Conservation (phyloP, 2,113 vertebrate genomes). For the Asarcornis scutulata region DNA sequence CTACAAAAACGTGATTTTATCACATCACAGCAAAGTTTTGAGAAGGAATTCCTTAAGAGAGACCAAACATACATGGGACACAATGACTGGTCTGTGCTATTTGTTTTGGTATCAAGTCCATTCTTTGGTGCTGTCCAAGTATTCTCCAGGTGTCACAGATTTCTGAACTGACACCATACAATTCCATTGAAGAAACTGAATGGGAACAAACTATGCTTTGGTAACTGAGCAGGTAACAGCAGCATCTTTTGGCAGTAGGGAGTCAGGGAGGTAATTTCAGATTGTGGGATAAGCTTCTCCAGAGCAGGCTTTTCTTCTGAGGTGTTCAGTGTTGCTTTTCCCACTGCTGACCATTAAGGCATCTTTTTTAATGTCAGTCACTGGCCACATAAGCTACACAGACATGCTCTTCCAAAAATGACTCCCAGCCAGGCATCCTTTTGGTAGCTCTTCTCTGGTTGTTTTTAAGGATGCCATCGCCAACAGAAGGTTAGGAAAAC, state of each 20-base stretch:
- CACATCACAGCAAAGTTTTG: neutral
- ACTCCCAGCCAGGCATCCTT: neutral
- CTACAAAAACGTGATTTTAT: neutral
- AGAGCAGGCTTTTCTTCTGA: neutral
- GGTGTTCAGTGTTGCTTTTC: no score
- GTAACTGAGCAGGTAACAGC: neutral
- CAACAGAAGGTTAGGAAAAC: neutral
- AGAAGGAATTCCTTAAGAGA: neutral
- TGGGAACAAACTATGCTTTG: neutral
- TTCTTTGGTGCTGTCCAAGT: neutral
- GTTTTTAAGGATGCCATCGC: neutral
- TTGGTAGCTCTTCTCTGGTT: neutral
- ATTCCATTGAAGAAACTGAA: neutral
- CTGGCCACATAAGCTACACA: neutral
- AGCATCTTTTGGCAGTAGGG: neutral
- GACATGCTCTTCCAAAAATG: neutral
- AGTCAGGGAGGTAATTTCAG: neutral
- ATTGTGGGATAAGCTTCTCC: neutral
- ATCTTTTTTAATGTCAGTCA: neutral
- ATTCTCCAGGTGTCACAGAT: neutral
- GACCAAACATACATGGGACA: neutral
- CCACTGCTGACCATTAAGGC: neutral
- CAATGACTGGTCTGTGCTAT: neutral
- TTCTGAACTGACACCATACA: neutral
- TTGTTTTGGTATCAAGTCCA: neutral